Conservation (phyloP, 1,140 invertebrate genomes). For the Plutomurus gul region DNA sequence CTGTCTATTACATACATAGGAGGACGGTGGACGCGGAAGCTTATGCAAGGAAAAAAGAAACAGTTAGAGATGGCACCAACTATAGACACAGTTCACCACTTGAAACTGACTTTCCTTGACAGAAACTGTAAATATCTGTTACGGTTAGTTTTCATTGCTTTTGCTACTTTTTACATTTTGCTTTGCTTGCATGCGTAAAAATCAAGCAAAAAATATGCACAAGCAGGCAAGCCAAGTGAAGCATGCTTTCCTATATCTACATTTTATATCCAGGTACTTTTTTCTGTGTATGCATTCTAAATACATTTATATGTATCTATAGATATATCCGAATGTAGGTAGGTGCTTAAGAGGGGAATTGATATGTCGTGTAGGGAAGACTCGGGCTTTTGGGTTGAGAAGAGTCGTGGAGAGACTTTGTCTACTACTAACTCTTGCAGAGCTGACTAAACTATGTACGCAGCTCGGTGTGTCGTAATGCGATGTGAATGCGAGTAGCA, state of each 20-base stretch:
- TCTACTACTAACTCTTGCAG: too few relatives aligned
- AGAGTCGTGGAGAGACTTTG: too few relatives aligned
- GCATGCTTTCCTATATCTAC: too few relatives aligned
- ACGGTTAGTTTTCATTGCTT: slow-evolving; percentile 8
- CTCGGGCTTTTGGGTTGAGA: neutral
- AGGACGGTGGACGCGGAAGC: neutral
- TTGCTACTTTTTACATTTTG: neutral
- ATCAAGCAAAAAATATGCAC: neutral
- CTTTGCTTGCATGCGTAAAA: neutral
- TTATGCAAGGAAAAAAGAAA: neutral
- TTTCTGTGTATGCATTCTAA: too few relatives aligned
- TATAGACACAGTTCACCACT: neutral
- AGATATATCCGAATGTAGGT: neutral
- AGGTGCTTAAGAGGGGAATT: neutral
- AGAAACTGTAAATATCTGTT: slow-evolving; percentile 27
- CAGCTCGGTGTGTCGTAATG: neutral
- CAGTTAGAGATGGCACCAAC: neutral
- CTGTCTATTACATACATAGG: too few relatives aligned
- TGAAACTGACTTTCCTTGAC: neutral
- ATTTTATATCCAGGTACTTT: too few relatives aligned
- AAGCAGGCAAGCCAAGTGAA: too few relatives aligned
- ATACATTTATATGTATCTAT: neutral
- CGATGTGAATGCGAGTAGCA: slow-evolving; percentile 11
- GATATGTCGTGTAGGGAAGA: neutral
- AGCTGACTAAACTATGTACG: neutral